Evolutionary conservation across 2,797 vertebrate species (phyloP), one percentile per base, ranked within the genome.

Genomic region (Crocidura indochinensis): DNA sequence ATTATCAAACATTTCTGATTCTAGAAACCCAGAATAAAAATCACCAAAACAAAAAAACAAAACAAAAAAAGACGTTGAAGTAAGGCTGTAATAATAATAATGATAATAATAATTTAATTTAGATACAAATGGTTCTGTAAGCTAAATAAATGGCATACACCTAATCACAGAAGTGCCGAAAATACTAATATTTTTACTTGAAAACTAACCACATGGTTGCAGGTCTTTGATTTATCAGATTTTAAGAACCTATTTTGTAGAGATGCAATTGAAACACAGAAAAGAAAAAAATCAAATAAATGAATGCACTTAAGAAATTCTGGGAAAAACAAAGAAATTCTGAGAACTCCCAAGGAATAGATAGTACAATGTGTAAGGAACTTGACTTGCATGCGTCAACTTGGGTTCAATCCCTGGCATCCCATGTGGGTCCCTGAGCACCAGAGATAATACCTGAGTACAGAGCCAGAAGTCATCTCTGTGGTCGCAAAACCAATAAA

Each of bases 91-190:
- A 44, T 53, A 46, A 12, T 73, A 19, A 47, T 38, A 38, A 38
- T 38, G 5, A 38, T 78, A 74, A 44, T 53, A 46, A 12, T 73
- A 19, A 47, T 79, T 29, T 80, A 26, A 73, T 68, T 91, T 8
- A 24, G 72, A 68, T 75, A 78, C 12, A 27, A 27, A 38, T 20
- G 6, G 8, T 24, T 93, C 51, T 56, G n/a, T 69, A 60, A 90
- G 11, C 20, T 4, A 11, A n/a, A 26, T 44, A 8, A 46, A 1
- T 60, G 22, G 62, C 47, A 73, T 24, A 9, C 24, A 49, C 15
- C 44, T 17, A 67, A 79, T 31, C 69, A 74, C 26, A 84, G 56
- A 62, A 51, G 67, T 82, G 29, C 26, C 38, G 22, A 87, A 88
- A 38, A 22, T 20, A 65, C 15, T 74, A 46, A 69, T 49, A 67